Conservation (phyloP, 2,888 invertebrate genomes). For the Aelia acuminata region DNA sequence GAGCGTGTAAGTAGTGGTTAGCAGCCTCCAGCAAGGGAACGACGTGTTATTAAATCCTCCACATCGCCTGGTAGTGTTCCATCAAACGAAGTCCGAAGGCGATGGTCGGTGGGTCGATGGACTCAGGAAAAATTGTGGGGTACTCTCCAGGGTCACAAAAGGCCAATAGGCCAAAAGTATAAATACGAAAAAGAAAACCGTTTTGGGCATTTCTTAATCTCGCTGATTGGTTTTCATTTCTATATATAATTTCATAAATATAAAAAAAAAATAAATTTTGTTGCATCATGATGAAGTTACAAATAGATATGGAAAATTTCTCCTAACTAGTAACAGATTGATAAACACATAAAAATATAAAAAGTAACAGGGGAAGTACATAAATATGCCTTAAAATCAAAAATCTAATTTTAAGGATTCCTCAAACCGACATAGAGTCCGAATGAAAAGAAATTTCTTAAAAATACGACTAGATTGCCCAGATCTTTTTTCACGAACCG, state of each 20-base stretch:
- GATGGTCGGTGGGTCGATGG: conserved; percentile 8
- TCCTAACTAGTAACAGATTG: no score
- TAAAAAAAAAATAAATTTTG: neutral
- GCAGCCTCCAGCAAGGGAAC: neutral
- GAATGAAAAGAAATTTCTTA: no score
- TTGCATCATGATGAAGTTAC: neutral
- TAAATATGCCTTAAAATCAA: no score
- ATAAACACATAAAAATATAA: no score
- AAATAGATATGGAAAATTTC: neutral
- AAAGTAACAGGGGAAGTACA: no score
- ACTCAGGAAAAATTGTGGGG: neutral
- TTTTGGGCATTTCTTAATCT: neutral
- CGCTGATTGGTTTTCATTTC: neutral
- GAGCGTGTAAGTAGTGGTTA: conserved; percentile 35
- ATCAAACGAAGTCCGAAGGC: neutral
- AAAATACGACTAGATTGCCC: no score
- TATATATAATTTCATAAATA: no score
- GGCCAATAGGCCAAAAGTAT: neutral
- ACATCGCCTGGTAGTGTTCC: conserved; percentile 29
- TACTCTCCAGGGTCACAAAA: neutral
- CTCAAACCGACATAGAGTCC: no score
- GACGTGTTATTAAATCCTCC: conserved; percentile 22
- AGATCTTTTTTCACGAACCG: no score
- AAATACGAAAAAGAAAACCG: neutral
- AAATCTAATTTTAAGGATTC: no score